Evolutionary conservation across 2,113 vertebrate species (phyloP).

Genomic region (Tragelaphus scriptus): DNA sequence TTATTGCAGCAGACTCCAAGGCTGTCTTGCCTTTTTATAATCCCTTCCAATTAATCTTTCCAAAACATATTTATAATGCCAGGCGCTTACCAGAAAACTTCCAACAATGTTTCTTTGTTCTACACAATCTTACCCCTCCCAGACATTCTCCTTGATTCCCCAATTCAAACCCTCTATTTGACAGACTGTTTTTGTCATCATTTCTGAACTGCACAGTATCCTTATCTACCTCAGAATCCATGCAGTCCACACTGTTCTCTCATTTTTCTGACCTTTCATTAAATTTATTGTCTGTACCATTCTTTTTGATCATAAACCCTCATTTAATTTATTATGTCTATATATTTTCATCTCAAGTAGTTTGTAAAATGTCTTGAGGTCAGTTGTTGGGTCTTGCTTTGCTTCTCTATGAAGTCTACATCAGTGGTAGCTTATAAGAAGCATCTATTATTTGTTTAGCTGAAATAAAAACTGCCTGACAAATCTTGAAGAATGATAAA

Average conservation of each 20-base stretch:
- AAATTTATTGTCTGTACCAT: background rate
- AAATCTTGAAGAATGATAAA: background rate
- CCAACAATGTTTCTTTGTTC: slow-evolving; percentile 18
- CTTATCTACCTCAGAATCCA: background rate
- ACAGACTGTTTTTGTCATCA: slow-evolving; percentile 1
- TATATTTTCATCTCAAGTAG: background rate
- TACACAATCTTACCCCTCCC: background rate
- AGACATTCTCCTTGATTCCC: background rate
- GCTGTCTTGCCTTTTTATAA: background rate
- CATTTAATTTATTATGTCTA: background rate
- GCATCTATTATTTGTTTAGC: background rate
- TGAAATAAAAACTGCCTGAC: background rate
- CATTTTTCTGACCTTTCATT: background rate
- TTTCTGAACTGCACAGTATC: background rate
- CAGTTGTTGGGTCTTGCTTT: background rate
- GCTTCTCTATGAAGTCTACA: background rate
- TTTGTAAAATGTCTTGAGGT: slow-evolving; percentile 9
- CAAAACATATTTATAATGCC: slow-evolving; percentile 21
- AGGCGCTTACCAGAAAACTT: background rate
- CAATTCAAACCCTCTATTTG: background rate
- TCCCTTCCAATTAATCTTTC: slow-evolving; percentile 38
- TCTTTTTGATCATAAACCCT: background rate
- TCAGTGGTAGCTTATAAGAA: background rate
- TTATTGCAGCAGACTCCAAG: background rate
- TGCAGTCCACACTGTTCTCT: background rate